These are phyloP conservation scores for Deilephila porcellus DNA, from an alignment of 2,888 invertebrate genomes.

Conservation along the genomic window DNA sequence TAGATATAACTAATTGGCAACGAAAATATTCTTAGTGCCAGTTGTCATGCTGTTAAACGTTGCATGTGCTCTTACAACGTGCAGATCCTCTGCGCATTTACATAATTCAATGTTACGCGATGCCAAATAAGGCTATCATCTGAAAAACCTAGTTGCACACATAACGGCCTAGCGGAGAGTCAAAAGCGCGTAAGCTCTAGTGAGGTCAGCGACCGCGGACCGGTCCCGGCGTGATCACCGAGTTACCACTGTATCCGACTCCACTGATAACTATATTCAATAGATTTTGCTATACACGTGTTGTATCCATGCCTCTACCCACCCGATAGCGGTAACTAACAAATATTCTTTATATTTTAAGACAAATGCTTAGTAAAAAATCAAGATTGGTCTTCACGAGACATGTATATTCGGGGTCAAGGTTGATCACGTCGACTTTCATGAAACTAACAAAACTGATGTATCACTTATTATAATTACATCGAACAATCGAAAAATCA, in stretches of 20 bases:
- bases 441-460: no score
- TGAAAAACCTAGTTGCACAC: conserved; percentile 66
- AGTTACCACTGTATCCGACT: conserved; percentile 57
- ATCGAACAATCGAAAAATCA: no score
- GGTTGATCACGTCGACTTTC: no score
- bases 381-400: no score
- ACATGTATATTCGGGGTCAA: no score
- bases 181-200: conserved; percentile 57
- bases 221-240: conserved; percentile 70
- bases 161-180: conserved; percentile 59
- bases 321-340: neutral
- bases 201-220: conserved; percentile 71
- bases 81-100: neutral
- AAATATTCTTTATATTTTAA: neutral
- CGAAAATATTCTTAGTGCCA: neutral
- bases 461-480: no score
- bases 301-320: neutral
- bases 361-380: no score
- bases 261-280: conserved; percentile 56
- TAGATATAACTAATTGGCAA: neutral
- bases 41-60: neutral
- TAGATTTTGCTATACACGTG: conserved; percentile 52
- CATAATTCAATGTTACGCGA: conserved; percentile 34
- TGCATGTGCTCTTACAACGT: neutral
- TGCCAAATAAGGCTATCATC: conserved; percentile 60